phyloP scores from a whole-genome alignment of 2,888 invertebrate species.

The Temnothorax ravouxi region DNA sequence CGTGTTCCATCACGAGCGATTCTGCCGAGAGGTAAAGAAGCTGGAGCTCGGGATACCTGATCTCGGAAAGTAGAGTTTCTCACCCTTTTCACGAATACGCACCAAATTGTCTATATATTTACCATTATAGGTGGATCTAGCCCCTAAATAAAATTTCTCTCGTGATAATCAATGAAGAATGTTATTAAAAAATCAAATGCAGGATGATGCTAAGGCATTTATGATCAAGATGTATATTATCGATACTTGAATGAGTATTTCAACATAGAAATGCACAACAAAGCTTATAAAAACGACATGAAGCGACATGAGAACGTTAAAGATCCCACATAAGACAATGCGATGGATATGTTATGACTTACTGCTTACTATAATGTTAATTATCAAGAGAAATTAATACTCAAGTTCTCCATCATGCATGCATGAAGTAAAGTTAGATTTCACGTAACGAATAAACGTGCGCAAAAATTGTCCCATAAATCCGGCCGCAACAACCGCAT shows the following conservation, averaged over 20 bases:
- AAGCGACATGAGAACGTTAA: constrained; percentile 4
- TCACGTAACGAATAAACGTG: constrained; percentile 27
- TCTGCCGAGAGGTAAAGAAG: constrained; percentile 27
- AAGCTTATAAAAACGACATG: neutral
- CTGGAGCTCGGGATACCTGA: constrained; percentile 39
- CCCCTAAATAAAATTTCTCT: neutral
- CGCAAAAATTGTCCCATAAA: constrained; percentile 67
- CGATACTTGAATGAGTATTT: neutral
- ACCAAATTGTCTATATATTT: neutral
- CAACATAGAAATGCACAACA: neutral
- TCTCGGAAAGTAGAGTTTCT: neutral
- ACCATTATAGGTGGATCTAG: neutral
- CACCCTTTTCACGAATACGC: constrained; percentile 6
- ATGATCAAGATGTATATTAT: neutral
- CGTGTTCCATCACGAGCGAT: constrained; percentile 50
- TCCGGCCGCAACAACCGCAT: constrained; percentile 62
- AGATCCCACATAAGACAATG: constrained; percentile 26
- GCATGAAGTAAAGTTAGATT: constrained; percentile 43
- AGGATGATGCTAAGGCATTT: neutral
- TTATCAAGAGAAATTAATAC: constrained; percentile 3
- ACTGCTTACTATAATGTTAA: constrained; percentile 27
- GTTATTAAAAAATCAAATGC: constrained; percentile 7
- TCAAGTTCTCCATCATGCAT: constrained; percentile 2
- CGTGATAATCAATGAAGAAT: neutral
- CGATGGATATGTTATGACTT: neutral